Conservation (phyloP, 2,888 invertebrate species). For the Spilarctia lutea region DNA sequence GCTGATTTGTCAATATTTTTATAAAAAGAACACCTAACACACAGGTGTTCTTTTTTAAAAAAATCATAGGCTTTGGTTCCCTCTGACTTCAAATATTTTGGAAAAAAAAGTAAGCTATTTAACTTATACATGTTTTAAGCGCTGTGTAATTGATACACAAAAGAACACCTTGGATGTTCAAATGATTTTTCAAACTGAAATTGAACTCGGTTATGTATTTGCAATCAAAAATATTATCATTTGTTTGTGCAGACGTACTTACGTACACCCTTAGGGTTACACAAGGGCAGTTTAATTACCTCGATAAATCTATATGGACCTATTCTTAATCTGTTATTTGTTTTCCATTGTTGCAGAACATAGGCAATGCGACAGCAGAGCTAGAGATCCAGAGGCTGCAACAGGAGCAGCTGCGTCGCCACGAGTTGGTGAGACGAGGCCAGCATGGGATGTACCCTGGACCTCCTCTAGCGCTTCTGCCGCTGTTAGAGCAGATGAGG, state of each 20-base stretch:
- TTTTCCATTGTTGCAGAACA: slow-evolving; percentile 70
- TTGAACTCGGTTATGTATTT: too few species aligned
- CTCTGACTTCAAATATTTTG: not conserved
- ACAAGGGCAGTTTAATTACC: too few species aligned
- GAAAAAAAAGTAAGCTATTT: too few species aligned
- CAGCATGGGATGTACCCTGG: slow-evolving; percentile 84
- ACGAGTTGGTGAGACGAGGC: slow-evolving; percentile 83
- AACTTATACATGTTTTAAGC: too few species aligned
- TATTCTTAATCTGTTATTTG: too few species aligned
- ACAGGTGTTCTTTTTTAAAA: too few species aligned
- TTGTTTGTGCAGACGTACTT: too few species aligned
- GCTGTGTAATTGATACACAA: too few species aligned
- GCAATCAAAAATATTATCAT: too few species aligned
- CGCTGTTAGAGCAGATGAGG: slow-evolving; percentile 89
- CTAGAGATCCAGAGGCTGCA: slow-evolving; percentile 90
- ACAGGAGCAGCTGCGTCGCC: slow-evolving; percentile 88
- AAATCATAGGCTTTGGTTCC: not conserved
- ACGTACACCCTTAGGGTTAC: too few species aligned
- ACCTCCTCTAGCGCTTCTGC: slow-evolving; percentile 89
- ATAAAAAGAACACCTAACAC: not conserved
- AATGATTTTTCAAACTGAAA: not conserved
- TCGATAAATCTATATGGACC: too few species aligned
- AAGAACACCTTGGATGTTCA: too few species aligned
- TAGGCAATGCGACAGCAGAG: slow-evolving; percentile 80
- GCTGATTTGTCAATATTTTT: not conserved